phyloP scores from a whole-genome alignment of 1,140 invertebrate species.

The Oryctes rhinoceros region DNA sequence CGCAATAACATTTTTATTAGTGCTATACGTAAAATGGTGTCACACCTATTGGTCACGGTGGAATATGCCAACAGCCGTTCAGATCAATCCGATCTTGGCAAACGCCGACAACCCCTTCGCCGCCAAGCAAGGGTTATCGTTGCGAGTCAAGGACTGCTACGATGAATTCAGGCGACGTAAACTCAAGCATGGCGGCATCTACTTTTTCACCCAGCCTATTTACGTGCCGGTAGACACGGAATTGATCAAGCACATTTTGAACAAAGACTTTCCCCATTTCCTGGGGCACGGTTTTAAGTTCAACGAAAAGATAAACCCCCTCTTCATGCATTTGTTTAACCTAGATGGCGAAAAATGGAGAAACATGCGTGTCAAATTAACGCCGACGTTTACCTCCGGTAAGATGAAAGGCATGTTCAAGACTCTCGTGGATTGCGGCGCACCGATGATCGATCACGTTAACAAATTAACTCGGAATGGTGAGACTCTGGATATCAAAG shows the following conservation, averaged over 20 bases:
- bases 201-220: constrained; percentile 58
- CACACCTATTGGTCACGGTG: background rate
- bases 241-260: constrained; percentile 60
- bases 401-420: constrained; percentile 63
- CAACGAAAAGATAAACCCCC: constrained; percentile 60
- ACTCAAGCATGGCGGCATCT: constrained; percentile 55
- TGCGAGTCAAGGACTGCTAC: constrained; percentile 49
- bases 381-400: constrained; percentile 64
- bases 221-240: constrained; percentile 62
- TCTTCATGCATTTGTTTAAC: constrained; percentile 63
- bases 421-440: constrained; percentile 41
- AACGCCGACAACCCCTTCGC: background rate
- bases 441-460: constrained; percentile 55
- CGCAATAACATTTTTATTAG: too few species aligned
- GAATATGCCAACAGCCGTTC: background rate
- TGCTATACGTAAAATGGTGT: background rate
- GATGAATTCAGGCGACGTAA: constrained; percentile 52
- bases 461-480: background rate
- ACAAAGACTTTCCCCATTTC: constrained; percentile 64
- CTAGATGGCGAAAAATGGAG: constrained; percentile 63
- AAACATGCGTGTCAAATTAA: constrained; percentile 61
- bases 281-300: constrained; percentile 59
- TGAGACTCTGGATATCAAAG: constrained; percentile 25
- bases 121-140: background rate
- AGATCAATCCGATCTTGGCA: background rate